Evolutionary conservation across 2,888 invertebrate genomes (phyloP).

Genomic region (Drosophila cognata): DNA sequence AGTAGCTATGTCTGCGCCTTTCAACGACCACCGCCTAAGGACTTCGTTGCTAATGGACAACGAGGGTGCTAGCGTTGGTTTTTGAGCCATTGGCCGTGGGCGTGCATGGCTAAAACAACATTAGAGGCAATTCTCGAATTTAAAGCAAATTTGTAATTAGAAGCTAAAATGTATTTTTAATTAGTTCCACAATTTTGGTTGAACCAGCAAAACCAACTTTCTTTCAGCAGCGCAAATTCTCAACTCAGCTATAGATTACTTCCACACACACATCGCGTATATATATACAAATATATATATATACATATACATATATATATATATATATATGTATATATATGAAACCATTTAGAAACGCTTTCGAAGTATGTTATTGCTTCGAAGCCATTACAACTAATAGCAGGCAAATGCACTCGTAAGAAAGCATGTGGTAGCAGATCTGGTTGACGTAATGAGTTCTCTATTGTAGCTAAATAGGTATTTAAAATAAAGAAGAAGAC

Average conservation of each 20-base stretch:
- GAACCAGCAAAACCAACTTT: constrained; percentile 33
- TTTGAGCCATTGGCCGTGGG: constrained; percentile 34
- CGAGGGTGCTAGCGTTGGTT: constrained; percentile 10
- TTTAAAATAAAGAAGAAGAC: neutral
- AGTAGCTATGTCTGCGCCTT: constrained; percentile 31
- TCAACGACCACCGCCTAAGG: constrained; percentile 48
- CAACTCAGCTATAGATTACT: neutral
- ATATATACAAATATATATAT: neutral
- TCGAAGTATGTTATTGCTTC: constrained; percentile 13
- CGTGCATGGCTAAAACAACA: constrained; percentile 48
- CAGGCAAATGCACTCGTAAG: neutral
- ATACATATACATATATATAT: neutral
- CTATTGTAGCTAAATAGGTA: neutral
- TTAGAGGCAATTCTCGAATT: constrained; percentile 62
- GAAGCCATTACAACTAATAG: constrained; percentile 14
- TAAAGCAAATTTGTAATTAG: constrained; percentile 78
- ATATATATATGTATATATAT: neutral
- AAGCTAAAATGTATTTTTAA: constrained; percentile 74
- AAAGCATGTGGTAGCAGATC: neutral
- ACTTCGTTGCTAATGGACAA: constrained; percentile 67
- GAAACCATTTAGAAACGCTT: neutral
- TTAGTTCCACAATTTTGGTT: constrained; percentile 68
- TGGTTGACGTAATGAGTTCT: neutral
- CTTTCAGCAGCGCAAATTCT: constrained; percentile 21
- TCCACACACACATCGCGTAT: neutral